A percentile compares a stretch with the other conserved stretches of the same genome.
phyloP scores from a whole-genome alignment of 2,113 vertebrate species.

The Myiagra hebetior region DNA sequence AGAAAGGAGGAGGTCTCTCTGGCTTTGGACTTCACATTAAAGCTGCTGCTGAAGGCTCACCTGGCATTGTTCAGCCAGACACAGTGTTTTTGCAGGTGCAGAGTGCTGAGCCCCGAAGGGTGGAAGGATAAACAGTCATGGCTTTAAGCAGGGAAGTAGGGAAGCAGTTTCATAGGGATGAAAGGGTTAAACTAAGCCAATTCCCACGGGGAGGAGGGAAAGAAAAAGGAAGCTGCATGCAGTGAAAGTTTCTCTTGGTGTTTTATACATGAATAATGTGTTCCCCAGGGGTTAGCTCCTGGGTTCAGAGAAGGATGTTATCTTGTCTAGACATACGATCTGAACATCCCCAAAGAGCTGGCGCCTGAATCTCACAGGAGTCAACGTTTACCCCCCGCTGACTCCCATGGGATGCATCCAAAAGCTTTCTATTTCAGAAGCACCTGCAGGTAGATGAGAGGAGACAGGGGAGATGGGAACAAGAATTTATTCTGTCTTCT shows the following conservation, averaged over 20 bases:
- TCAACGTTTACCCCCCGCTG: neutral
- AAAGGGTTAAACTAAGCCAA: slow-evolving; percentile 52
- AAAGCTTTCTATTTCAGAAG: slow-evolving; percentile 46
- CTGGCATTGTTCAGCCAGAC: slow-evolving; percentile 4
- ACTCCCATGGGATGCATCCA: slow-evolving; percentile 54
- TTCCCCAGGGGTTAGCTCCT: slow-evolving; percentile 50
- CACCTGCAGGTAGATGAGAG: slow-evolving; percentile 39
- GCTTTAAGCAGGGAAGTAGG: neutral
- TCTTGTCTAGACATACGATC: slow-evolving; percentile 59
- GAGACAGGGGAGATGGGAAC: neutral
- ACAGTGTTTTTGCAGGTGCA: slow-evolving; percentile 23
- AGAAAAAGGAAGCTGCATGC: slow-evolving; percentile 8
- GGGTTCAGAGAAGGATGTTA: slow-evolving; percentile 54
- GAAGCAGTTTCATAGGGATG: neutral
- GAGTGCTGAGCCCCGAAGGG: neutral
- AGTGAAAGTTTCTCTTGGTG: slow-evolving; percentile 22
- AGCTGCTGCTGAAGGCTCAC: neutral
- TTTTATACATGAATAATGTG: slow-evolving; percentile 55
- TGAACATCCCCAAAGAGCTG: slow-evolving; percentile 55
- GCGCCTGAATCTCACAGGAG: slow-evolving; percentile 45
- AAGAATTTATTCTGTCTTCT: neutral
- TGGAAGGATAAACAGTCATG: neutral
- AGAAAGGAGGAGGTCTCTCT: neutral
- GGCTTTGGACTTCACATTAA: slow-evolving; percentile 44
- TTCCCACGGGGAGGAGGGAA: slow-evolving; percentile 45